phyloP scores from a whole-genome alignment of 2,888 invertebrate genomes.

The Taenaris catops region DNA sequence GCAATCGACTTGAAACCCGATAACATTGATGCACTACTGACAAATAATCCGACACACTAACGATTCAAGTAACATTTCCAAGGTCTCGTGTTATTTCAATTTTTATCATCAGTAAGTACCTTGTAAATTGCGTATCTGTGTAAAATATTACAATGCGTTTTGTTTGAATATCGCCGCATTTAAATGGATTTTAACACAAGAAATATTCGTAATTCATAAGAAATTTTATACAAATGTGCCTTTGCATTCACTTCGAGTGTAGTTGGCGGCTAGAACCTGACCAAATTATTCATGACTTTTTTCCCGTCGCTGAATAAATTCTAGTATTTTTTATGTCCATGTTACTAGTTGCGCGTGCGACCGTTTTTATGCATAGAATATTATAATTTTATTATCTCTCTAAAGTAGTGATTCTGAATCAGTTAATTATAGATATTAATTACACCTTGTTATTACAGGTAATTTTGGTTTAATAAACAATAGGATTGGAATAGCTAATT shows the following conservation, averaged over 20 bases:
- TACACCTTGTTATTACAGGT: conserved; percentile 47
- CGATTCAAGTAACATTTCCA: conserved; percentile 3
- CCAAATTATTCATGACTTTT: conserved; percentile 20
- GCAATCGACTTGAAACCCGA: conserved; percentile 70
- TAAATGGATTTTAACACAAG: background rate
- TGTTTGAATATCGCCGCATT: background rate
- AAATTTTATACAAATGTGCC: conserved; percentile 1
- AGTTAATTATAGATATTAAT: conserved; percentile 30
- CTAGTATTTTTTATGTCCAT: conserved; percentile 28
- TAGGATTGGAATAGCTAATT: conserved; percentile 30
- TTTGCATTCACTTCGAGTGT: conserved; percentile 5
- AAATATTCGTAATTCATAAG: background rate
- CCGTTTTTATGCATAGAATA: conserved; percentile 45
- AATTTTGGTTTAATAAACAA: conserved; percentile 55
- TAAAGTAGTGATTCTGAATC: conserved; percentile 41
- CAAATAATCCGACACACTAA: conserved; percentile 4
- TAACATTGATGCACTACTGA: conserved; percentile 38
- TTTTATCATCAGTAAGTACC: too few species aligned
- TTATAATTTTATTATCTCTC: conserved; percentile 51
- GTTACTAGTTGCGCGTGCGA: conserved; percentile 28
- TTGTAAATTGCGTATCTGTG: background rate
- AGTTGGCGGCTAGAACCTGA: conserved; percentile 12
- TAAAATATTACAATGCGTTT: background rate
- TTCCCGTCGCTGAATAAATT: conserved; percentile 16
- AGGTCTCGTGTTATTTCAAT: background rate